Evolutionary conservation across 2,797 vertebrate genomes (phyloP), one percentile per base, ranked within the genome.

Genomic region (Pyrocephalus nanus): DNA sequence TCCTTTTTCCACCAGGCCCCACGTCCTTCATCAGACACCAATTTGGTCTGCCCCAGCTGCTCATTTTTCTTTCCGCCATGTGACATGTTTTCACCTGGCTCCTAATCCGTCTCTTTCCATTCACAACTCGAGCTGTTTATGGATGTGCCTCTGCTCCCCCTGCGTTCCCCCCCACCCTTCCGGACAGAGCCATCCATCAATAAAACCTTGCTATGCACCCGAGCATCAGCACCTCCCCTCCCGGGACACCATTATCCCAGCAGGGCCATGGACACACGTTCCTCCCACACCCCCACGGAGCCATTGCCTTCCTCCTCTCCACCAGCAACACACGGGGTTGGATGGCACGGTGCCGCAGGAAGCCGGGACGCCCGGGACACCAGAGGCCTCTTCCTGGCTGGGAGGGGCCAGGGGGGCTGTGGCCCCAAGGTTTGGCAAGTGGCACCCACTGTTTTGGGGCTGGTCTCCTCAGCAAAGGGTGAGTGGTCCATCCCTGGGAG

Each of bases 31-130:
- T 93, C 97, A 94, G 91, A 94, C 96, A 96, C 96, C 94, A 93
- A 96, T 96, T 96, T 96, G 93, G 95, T 94, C 96, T 88, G 78
- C 72, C 93, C 83, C 96, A 88, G 96, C 96, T 97, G 95, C 97
- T 98, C 96, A 90, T 98, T 97, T 97, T 96, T 97, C 97, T 97
- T 97, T 95, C 91, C 3, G 6, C 91, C 10, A 36, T 79, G 85
- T 97, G 97, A 97, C 97, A 97, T 83, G 88, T 96, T 97, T 97
- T 97, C 97, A 97, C 96, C 95, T 92, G 16, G 95, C 97, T 97
- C 97, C 97, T 97, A 96, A 97, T 98, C 97, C 7, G 89, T 98
- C 97, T 97, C 95, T 90, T 88, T 92, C 96, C 92, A 95, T 96
- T 96, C 96, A 96, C 91, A 96, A 91, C 81, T 96, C 34, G 23